Percentiles rank a stretch among this genome's conserved stretches.
Evolutionary conservation across 2,888 invertebrate species (phyloP).

Genomic region (Sceliomorpha sp.): DNA sequence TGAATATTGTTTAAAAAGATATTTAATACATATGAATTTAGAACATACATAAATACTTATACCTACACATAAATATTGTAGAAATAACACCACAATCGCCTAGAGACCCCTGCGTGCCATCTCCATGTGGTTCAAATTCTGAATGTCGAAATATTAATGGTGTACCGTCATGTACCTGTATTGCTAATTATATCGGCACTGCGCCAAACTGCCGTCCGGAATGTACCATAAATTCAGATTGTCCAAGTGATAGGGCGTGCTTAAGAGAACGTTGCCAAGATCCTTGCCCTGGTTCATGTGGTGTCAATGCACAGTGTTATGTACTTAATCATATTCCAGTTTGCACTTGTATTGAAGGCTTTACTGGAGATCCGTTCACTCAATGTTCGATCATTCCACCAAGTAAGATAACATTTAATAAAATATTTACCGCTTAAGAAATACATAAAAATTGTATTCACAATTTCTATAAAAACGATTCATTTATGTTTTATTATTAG

Average conservation of each 20-base stretch:
- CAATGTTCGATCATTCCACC: constrained; percentile 84
- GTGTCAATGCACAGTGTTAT: constrained; percentile 90
- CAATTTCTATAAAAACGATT: constrained; percentile 2
- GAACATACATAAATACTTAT: too few species aligned
- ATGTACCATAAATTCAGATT: constrained; percentile 91
- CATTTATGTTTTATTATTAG: constrained; percentile 13
- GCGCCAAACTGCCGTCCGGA: constrained; percentile 85
- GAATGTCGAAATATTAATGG: constrained; percentile 76
- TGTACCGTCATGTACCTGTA: constrained; percentile 80
- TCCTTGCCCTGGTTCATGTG: constrained; percentile 93
- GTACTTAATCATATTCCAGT: constrained; percentile 93
- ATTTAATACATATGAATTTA: neutral
- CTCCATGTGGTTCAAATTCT: constrained; percentile 83
- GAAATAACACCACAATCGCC: constrained; percentile 74
- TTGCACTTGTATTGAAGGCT: constrained; percentile 91
- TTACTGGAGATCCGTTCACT: constrained; percentile 92
- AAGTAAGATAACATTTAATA: constrained; percentile 82
- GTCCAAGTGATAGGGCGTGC: constrained; percentile 90
- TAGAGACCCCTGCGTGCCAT: constrained; percentile 84
- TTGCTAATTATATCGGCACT: constrained; percentile 68
- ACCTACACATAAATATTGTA: too few species aligned
- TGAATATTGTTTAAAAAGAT: constrained; percentile 7
- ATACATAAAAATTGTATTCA: too few species aligned
- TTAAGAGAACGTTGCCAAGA: constrained; percentile 92
- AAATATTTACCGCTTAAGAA: constrained; percentile 1